phyloP scores from a whole-genome alignment of 2,888 invertebrate genomes.

The Heteromurus nitidus region DNA sequence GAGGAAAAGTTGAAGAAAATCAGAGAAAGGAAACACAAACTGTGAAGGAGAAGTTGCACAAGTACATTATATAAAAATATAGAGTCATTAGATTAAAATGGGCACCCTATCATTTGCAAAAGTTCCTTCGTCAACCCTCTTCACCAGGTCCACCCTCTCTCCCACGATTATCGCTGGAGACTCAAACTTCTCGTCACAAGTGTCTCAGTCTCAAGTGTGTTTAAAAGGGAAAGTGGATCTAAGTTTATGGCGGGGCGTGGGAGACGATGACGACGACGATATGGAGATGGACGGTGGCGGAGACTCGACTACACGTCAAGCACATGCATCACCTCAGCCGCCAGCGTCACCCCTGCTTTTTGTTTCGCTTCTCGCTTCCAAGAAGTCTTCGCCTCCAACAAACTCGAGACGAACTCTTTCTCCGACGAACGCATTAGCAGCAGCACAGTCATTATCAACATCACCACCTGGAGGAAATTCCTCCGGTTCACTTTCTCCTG shows the following conservation, averaged over 20 bases:
- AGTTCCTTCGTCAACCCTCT: too few relatives aligned
- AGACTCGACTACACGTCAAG: not conserved
- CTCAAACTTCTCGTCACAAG: not conserved
- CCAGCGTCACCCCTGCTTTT: not conserved
- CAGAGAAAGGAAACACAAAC: too few relatives aligned
- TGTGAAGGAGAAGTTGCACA: too few relatives aligned
- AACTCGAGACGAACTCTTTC: too few relatives aligned
- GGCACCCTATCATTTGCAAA: too few relatives aligned
- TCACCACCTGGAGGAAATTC: not conserved
- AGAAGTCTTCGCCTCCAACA: not conserved
- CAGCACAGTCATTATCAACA: not conserved
- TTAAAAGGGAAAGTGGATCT: not conserved
- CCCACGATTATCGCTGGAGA: too few relatives aligned
- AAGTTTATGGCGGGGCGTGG: not conserved
- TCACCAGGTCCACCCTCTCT: too few relatives aligned
- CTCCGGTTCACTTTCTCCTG: not conserved
- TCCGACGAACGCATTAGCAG: not conserved
- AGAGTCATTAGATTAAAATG: too few relatives aligned
- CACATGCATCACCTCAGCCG: not conserved
- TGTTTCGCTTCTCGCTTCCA: not conserved
- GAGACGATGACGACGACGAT: not conserved
- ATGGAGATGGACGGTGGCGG: not conserved
- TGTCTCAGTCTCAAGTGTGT: not conserved
- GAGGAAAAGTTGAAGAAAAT: too few relatives aligned
- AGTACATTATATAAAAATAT: too few relatives aligned